These are phyloP conservation scores for Hippocampus zosterae DNA, from an alignment of 2,113 vertebrate species.

Conservation along the genomic window DNA sequence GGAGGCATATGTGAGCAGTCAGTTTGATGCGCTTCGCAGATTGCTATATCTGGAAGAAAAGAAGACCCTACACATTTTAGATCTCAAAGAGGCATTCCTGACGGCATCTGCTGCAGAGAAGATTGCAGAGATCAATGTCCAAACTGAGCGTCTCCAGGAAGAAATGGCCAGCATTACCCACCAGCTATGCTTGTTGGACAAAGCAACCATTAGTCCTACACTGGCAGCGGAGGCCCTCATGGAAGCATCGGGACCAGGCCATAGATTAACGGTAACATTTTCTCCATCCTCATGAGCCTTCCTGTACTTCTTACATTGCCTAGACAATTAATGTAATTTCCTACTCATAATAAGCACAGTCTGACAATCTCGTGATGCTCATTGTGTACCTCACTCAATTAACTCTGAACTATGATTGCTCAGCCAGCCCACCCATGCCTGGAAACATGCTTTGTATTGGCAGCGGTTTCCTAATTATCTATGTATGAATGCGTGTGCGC, in stretches of 20 bases:
- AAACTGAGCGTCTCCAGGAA: conserved; percentile 77
- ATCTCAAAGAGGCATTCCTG: conserved; percentile 78
- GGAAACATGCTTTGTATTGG: neutral
- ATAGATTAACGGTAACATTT: conserved; percentile 42
- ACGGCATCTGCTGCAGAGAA: conserved; percentile 77
- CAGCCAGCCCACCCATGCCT: neutral
- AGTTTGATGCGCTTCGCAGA: conserved; percentile 78
- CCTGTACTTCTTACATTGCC: neutral
- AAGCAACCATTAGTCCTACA: conserved; percentile 61
- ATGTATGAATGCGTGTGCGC: neutral
- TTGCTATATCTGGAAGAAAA: conserved; percentile 77
- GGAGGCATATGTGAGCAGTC: conserved; percentile 74
- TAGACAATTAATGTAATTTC: neutral
- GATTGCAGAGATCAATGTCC: conserved; percentile 75
- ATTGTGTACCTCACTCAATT: neutral
- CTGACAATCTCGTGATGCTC: neutral
- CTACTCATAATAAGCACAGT: conserved; percentile 8
- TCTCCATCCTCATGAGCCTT: neutral
- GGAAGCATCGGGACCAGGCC: conserved; percentile 21
- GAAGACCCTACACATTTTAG: conserved; percentile 74
- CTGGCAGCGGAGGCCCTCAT: conserved; percentile 27
- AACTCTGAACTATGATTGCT: neutral
- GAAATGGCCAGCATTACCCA: conserved; percentile 82
- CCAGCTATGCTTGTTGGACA: conserved; percentile 74
- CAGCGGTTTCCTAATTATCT: neutral